These are phyloP conservation scores for Conops quadrifasciatus DNA, from an alignment of 2,888 invertebrate species.

Conservation along the genomic window DNA sequence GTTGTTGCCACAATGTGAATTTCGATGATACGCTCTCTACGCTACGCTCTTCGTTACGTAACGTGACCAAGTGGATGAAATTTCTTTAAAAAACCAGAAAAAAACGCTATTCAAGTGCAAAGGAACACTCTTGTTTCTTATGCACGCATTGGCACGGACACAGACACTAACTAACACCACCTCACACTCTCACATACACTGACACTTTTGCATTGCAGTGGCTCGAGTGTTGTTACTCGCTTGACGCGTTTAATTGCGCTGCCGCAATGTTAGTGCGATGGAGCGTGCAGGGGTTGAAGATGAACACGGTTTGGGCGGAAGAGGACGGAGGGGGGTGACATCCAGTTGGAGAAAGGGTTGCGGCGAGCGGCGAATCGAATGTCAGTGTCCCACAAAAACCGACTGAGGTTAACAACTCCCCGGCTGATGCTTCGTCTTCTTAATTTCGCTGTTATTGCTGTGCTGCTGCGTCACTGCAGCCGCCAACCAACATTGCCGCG, in stretches of 20 bases:
- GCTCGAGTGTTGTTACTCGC: neutral
- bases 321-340: neutral
- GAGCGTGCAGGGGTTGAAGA: too few species aligned
- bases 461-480: neutral
- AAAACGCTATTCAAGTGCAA: neutral
- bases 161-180: neutral
- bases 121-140: neutral
- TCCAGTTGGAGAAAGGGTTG: neutral
- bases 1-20: slow-evolving; percentile 1
- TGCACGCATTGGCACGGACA: neutral
- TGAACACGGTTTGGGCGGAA: neutral
- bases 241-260: neutral
- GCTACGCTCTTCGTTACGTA: neutral
- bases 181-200: neutral
- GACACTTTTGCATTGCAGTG: neutral
- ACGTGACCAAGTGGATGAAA: slow-evolving; percentile 27
- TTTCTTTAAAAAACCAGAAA: neutral
- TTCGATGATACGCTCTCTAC: neutral
- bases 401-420: neutral
- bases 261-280: neutral
- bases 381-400: neutral
- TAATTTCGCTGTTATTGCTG: too few species aligned
- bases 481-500: too few species aligned
- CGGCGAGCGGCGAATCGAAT: neutral
- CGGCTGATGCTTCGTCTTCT: neutral